Evolutionary conservation across 2,113 vertebrate genomes (phyloP), one percentile per base, ranked within the genome.

Genomic region (Cryptotis parvus): DNA sequence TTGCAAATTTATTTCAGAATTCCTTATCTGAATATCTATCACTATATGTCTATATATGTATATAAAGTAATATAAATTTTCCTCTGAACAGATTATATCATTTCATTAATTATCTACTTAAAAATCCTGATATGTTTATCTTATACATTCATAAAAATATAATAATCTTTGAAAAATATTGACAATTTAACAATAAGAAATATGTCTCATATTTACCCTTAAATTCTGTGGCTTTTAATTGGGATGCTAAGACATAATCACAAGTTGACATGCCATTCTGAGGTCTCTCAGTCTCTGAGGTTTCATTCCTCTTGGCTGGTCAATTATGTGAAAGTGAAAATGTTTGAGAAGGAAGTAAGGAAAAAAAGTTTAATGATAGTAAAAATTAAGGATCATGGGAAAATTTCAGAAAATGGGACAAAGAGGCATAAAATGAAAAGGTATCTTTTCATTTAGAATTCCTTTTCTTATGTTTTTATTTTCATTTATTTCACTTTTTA

Each of bases 131-230:
- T 85, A 49, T 33, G 9, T 65, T 91, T 61, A 87, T 85, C 89
- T 94, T 91, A 69, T 69, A 84, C 86, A 92, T 91, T 9, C 58
- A 39, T 75, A 82, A 90, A 24, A 27, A 10, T 77, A 70, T 58
- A 26, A 79, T 78, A 80, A 73, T 80, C 66, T 88, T 95, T 92
- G 74, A 84, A 94, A 72, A 94, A 72, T 22, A 75, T 68, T 58
- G 90, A 41, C 41, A 88, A 76, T 75, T 88, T 68, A 41, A 43
- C 55, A 63, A 72, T 80, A 86, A 86, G 65, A 88, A 88, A 55
- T 83, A 83, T 37, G 49, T 87, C n/a, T 84, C 68, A 69, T 33
- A 68, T 4, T 72, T 79, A 63, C 18, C 72, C 26, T 86, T 93
- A 89, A 91, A 65, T 79, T 73, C n/a, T 87, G 69, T 94, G 29